Evolutionary conservation across 2,113 vertebrate genomes (phyloP).

Genomic region (Anser cygnoides): DNA sequence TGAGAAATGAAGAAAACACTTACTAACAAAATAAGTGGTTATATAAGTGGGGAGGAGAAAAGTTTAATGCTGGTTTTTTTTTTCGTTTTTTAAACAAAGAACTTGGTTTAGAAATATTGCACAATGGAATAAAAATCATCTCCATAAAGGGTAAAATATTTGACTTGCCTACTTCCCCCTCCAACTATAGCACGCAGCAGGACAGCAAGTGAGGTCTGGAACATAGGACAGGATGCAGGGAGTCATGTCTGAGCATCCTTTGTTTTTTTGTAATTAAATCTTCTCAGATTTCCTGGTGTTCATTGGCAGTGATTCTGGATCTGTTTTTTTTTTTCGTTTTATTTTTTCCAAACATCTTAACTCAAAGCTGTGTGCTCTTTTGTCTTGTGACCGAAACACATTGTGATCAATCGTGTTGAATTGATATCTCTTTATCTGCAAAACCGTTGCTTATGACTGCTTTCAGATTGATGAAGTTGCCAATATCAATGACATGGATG

Average conservation of each 20-base stretch:
- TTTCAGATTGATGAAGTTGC: conserved; percentile 91
- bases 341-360: background rate
- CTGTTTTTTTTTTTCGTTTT: background rate
- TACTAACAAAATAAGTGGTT: background rate
- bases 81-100: conserved; percentile 13
- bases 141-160: conserved; percentile 45
- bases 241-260: conserved; percentile 10
- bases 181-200: background rate
- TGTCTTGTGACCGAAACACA: accelerated
- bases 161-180: background rate
- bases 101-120: conserved; percentile 12
- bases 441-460: background rate
- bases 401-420: background rate
- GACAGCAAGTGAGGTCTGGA: conserved; percentile 14
- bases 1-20: background rate
- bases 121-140: conserved; percentile 26
- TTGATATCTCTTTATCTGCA: background rate
- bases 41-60: background rate
- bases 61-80: background rate
- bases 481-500: conserved; percentile 89
- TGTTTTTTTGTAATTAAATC: conserved; percentile 40
- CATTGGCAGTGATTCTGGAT: background rate
- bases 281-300: conserved; percentile 13
- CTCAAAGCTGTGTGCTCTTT: background rate
- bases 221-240: background rate